Percentiles rank a stretch among this genome's conserved stretches.
phyloP scores from a whole-genome alignment of 2,888 invertebrate genomes.

The Eledona agricola region DNA sequence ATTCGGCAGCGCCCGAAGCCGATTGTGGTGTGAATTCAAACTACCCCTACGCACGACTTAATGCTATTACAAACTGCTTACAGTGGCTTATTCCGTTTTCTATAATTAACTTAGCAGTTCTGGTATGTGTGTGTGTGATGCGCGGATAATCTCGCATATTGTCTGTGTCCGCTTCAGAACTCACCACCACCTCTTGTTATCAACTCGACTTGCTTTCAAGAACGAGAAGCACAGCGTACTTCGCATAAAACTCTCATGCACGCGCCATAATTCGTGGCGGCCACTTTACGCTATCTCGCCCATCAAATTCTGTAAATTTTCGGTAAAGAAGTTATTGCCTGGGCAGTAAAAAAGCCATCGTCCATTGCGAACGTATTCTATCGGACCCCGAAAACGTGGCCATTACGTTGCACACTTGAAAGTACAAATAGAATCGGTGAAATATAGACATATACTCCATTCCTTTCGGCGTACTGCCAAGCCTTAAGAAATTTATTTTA shows the following conservation, averaged over 20 bases:
- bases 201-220: too few species aligned
- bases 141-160: slow-evolving; percentile 40
- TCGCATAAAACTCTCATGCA: slow-evolving; percentile 16
- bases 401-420: slow-evolving; percentile 37
- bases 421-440: slow-evolving; percentile 37
- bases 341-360: slow-evolving; percentile 18
- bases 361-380: slow-evolving; percentile 22
- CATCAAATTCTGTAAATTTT: slow-evolving; percentile 11
- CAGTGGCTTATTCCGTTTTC: slow-evolving; percentile 45
- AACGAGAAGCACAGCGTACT: too few species aligned
- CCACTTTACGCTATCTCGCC: slow-evolving; percentile 5
- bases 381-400: slow-evolving; percentile 28
- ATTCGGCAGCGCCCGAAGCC: slow-evolving; percentile 36
- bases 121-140: slow-evolving; percentile 41
- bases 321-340: slow-evolving; percentile 12
- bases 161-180: slow-evolving; percentile 25
- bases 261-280: slow-evolving; percentile 14
- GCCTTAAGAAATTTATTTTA: slow-evolving; percentile 34
- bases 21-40: slow-evolving; percentile 40
- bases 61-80: slow-evolving; percentile 49
- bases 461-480: slow-evolving; percentile 34
- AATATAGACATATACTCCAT: slow-evolving; percentile 36
- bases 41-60: slow-evolving; percentile 39
- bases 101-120: slow-evolving; percentile 45
- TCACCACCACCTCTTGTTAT: too few species aligned